A percentile compares a stretch with the other conserved stretches of the same genome.
These are phyloP conservation scores for Mesoligia furuncula DNA, from an alignment of 2,888 invertebrate species.

Conservation along the genomic window DNA sequence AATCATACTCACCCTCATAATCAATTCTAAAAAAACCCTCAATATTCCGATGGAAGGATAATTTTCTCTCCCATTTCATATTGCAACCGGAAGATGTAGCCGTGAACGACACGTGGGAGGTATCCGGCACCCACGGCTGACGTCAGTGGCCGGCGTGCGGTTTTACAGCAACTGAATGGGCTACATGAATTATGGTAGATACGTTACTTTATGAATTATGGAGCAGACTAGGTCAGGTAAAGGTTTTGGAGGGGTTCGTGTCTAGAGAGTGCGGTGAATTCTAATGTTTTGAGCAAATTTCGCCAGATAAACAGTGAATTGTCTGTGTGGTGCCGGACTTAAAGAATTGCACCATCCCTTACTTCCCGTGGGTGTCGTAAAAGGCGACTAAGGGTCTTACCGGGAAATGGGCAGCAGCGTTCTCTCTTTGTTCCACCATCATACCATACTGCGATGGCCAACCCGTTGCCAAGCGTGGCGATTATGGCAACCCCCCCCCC, in stretches of 20 bases:
- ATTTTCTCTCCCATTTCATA: constrained; percentile 53
- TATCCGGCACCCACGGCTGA: constrained; percentile 65
- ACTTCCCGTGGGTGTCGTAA: too few relatives aligned
- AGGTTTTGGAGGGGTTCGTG: constrained; percentile 10
- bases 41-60: constrained; percentile 47
- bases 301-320: too few relatives aligned
- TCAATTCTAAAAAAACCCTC: constrained; percentile 23
- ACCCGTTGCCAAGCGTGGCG: too few relatives aligned
- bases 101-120: constrained; percentile 49
- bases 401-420: too few relatives aligned
- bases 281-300: not conserved
- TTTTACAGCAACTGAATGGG: constrained; percentile 58
- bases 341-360: too few relatives aligned
- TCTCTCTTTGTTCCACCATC: too few relatives aligned
- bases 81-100: constrained; percentile 58
- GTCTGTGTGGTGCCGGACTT: too few relatives aligned
- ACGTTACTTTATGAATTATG: constrained; percentile 52
- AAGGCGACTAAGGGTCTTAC: too few relatives aligned
- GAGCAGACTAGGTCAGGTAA: constrained; percentile 44
- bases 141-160: constrained; percentile 52
- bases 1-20: constrained; percentile 2
- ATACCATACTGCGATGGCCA: too few relatives aligned
- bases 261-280: constrained; percentile 1
- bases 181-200: constrained; percentile 57
- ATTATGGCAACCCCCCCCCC: too few relatives aligned